Evolutionary conservation across 2,888 invertebrate species (phyloP).

Genomic region (Linyphia triangularis): DNA sequence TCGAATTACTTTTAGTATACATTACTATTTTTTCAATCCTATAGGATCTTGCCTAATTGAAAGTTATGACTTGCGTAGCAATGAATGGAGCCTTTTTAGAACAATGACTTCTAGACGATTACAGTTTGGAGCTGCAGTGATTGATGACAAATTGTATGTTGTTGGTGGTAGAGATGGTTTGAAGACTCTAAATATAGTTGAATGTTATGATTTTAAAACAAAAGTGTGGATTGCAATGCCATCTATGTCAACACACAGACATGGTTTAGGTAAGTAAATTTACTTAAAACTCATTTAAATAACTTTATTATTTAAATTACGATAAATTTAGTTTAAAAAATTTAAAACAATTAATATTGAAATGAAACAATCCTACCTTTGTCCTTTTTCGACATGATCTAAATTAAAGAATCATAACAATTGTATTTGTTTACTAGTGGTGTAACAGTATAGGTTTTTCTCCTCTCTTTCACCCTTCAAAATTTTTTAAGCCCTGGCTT

Average conservation of each 20-base stretch:
- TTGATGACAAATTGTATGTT: conserved; percentile 79
- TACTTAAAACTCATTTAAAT: too few species aligned
- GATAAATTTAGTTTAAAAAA: too few species aligned
- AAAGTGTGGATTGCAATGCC: conserved; percentile 89
- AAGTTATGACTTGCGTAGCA: conserved; percentile 90
- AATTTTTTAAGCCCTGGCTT: too few species aligned
- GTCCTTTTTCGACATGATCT: too few species aligned
- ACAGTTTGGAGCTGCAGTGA: conserved; percentile 83
- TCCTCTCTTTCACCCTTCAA: too few species aligned
- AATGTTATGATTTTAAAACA: conserved; percentile 81
- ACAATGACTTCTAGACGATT: conserved; percentile 89
- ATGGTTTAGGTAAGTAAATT: conserved; percentile 80
- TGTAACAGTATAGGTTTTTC: too few species aligned
- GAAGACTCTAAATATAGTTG: conserved; percentile 77
- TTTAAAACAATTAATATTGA: too few species aligned
- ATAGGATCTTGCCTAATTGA: conserved; percentile 93
- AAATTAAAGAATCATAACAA: too few species aligned
- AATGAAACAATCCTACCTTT: too few species aligned
- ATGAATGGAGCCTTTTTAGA: conserved; percentile 88
- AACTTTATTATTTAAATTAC: too few species aligned
- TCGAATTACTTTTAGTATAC: too few species aligned
- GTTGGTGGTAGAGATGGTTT: conserved; percentile 79
- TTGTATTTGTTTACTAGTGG: too few species aligned
- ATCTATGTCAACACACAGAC: conserved; percentile 93
- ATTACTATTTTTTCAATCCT: background rate